Evolutionary conservation across 2,888 invertebrate species (phyloP), one percentile per base, ranked within the genome.

Genomic region (Gryllus longicercus): DNA sequence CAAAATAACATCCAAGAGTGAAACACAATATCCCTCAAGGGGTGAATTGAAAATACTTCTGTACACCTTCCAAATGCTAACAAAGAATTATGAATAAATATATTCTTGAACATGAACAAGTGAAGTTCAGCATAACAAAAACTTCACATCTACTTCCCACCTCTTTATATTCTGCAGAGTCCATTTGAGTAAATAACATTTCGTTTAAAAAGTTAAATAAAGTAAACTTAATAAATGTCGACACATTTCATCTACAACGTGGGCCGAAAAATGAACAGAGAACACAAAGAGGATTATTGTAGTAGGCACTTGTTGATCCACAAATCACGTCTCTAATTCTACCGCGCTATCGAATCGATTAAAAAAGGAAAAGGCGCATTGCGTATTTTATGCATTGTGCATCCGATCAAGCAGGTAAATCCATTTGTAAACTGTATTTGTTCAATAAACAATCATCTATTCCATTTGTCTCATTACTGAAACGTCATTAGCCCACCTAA

Each of bases 281-380:
- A 38, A 38, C 38, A 38, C 38, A 8, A 5, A 63, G n/a, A 63
- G 16, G 14, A 63, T 63, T 63, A 63, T 63, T 63, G 63, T 63
- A 14, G 63, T 63, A 63, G 63, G 63, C 63, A 63, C 63, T 63
- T 63, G 63, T 63, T 63, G 63, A 63, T 63, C 63, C 63, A 63
- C 63, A 63, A 63, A 63, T 63, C 63, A 63, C 63, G 63, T 63
- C 63, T 63, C 63, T 63, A 63, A 63, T 63, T 63, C 63, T 63
- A 63, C 63, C 63, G 63, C 63, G 63, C 63, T 63, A 14, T 14
- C 16, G 63, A 63, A 63, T 63, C 63, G 63, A 63, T 63, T 38
- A 63, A 63, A 63, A 63, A 63, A 63, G 63, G n/a, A 63, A 63
- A 63, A 63, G 63, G n/a, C 63, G 63, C 63, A 63, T 63, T 63